These are phyloP conservation scores for Phyto melanocephala DNA, from an alignment of 2,888 invertebrate genomes.

Conservation along the genomic window DNA sequence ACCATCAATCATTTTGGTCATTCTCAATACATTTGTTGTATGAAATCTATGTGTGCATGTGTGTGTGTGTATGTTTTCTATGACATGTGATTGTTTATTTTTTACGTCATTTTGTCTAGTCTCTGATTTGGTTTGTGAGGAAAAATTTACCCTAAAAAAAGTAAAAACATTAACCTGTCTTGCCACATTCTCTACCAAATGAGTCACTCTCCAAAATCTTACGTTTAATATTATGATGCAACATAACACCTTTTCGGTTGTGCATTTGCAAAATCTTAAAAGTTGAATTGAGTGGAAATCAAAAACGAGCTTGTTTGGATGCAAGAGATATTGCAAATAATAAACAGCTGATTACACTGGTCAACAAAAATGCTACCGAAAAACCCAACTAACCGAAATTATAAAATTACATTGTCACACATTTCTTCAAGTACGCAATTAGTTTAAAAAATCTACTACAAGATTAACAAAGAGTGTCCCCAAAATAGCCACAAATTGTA, in stretches of 20 bases:
- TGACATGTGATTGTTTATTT: background rate
- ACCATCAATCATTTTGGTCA: background rate
- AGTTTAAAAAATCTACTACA: too few species aligned
- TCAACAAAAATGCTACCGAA: too few species aligned
- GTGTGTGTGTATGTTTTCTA: too few species aligned
- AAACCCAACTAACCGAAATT: too few species aligned
- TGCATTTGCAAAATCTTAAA: background rate
- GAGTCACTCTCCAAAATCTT: constrained; percentile 25
- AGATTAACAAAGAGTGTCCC: too few species aligned
- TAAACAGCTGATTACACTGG: constrained; percentile 12
- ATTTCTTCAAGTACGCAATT: too few species aligned
- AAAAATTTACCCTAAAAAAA: background rate
- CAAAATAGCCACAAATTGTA: too few species aligned
- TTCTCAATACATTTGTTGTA: background rate
- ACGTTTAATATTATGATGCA: constrained; percentile 40
- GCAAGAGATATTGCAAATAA: background rate
- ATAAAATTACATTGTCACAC: too few species aligned
- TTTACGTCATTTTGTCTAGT: background rate
- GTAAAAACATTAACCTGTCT: constrained; percentile 18
- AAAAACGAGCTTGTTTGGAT: background rate
- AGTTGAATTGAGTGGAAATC: constrained; percentile 4
- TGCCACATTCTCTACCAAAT: background rate
- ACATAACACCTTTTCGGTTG: background rate
- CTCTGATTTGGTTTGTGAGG: background rate
- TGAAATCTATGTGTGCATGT: too few species aligned